These are phyloP conservation scores for Sibirionetta formosa DNA, from an alignment of 2,797 vertebrate genomes.

Conservation along the genomic window DNA sequence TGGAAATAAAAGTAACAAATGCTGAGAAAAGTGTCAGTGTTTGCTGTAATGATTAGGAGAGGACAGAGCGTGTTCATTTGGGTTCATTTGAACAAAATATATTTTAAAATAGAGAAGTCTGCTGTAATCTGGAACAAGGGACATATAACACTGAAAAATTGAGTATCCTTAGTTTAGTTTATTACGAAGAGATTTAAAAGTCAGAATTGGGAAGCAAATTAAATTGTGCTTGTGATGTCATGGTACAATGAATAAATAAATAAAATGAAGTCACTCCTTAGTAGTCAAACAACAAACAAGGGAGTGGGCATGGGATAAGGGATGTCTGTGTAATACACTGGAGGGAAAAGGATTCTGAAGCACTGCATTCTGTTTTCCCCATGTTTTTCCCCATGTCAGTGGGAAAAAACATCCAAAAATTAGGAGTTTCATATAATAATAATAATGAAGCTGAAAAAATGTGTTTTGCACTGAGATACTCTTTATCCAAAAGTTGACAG, in stretches of 20 bases:
- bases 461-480: neutral
- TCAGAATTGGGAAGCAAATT: neutral
- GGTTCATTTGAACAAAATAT: neutral
- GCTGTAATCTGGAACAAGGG: neutral
- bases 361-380: neutral
- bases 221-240: neutral
- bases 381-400: neutral
- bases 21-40: neutral
- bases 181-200: neutral
- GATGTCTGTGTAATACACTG: accelerated
- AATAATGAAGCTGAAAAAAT: neutral
- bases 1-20: neutral
- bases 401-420: neutral
- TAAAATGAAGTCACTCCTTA: neutral
- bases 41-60: neutral
- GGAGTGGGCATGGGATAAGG: accelerated
- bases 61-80: neutral
- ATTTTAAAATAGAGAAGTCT: neutral
- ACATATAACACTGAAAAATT: neutral
- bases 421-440: neutral
- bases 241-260: neutral
- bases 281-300: neutral
- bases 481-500: neutral
- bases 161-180: neutral
- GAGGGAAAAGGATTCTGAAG: neutral